These are phyloP conservation scores for Tragelaphus strepsiceros DNA, from an alignment of 2,113 vertebrate species.

Conservation along the genomic window DNA sequence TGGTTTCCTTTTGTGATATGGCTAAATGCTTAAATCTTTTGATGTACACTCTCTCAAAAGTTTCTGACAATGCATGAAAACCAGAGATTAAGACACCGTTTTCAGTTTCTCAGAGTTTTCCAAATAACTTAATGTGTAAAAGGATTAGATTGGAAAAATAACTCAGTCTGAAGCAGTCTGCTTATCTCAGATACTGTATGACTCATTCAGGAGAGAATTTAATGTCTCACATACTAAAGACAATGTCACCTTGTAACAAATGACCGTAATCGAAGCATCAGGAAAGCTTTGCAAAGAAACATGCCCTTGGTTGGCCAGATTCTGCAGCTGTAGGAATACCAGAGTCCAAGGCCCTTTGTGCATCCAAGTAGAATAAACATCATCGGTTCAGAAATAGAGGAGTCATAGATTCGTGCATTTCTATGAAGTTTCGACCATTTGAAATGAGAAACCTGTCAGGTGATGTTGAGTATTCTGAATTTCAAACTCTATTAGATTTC, in stretches of 20 bases:
- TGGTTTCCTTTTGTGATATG: background rate
- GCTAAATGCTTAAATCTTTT: conserved; percentile 24
- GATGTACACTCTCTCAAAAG: conserved; percentile 35
- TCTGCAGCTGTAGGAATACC: background rate
- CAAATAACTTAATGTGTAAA: conserved; percentile 49
- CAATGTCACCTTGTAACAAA: conserved; percentile 50
- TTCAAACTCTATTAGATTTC: conserved; percentile 49
- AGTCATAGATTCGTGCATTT: background rate
- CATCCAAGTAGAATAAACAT: background rate
- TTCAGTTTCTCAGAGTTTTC: conserved; percentile 46
- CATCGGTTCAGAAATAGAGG: background rate
- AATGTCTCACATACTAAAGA: conserved; percentile 32
- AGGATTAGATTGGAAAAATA: conserved; percentile 57
- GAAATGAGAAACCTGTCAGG: conserved; percentile 47
- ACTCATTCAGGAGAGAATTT: conserved; percentile 38
- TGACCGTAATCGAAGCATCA: conserved; percentile 19
- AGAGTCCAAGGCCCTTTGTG: background rate
- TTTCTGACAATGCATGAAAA: background rate
- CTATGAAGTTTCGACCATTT: conserved; percentile 22
- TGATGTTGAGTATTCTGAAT: conserved; percentile 48
- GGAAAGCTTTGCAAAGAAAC: conserved; percentile 9
- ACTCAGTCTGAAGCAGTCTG: conserved; percentile 19
- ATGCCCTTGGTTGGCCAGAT: background rate
- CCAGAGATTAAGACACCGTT: conserved; percentile 8
- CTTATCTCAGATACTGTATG: conserved; percentile 45